These are phyloP conservation scores for Bucorvus abyssinicus DNA, from an alignment of 2,797 vertebrate species.

Conservation along the genomic window DNA sequence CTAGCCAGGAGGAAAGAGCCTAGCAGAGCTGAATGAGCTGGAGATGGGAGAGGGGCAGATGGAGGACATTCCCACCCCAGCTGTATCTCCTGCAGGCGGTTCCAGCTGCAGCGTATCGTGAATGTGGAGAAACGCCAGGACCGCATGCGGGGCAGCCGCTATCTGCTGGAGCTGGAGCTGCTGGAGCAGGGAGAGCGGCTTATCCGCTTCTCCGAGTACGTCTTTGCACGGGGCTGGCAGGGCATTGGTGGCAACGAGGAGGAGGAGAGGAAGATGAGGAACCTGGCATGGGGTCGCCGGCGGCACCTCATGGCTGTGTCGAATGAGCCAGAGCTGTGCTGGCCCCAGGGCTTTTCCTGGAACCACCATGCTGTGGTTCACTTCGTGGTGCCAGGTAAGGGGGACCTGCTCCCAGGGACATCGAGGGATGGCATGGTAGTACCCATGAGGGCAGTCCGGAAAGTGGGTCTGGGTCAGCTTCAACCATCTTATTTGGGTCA, in stretches of 20 bases:
- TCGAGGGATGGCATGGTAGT: rapidly evolving
- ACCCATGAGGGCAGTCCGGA: neutral
- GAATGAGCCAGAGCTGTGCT: constrained; percentile 79
- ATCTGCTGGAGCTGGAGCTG: constrained; percentile 90
- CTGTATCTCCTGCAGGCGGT: constrained; percentile 71
- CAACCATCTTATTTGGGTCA: neutral
- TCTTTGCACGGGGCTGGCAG: constrained; percentile 79
- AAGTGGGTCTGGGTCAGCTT: neutral
- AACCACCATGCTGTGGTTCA: constrained; percentile 85
- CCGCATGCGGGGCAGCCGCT: constrained; percentile 81
- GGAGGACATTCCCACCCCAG: rapidly evolving
- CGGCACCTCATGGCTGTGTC: constrained; percentile 10
- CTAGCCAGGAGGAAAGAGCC: neutral
- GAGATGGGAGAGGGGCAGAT: neutral
- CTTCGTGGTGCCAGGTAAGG: constrained; percentile 90
- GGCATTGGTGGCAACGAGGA: neutral
- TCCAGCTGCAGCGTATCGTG: constrained; percentile 82
- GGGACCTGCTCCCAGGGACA: rapidly evolving
- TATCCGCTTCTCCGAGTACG: constrained; percentile 84
- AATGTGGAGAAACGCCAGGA: constrained; percentile 89
- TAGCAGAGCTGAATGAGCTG: neutral
- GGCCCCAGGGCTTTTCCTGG: constrained; percentile 88
- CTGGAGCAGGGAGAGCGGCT: constrained; percentile 71
- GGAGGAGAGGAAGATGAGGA: constrained; percentile 72
- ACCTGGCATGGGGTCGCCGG: constrained; percentile 60